Percentiles rank a stretch among this genome's conserved stretches.
Evolutionary conservation across 2,888 invertebrate genomes (phyloP).

Genomic region (Apotomis betuletana): DNA sequence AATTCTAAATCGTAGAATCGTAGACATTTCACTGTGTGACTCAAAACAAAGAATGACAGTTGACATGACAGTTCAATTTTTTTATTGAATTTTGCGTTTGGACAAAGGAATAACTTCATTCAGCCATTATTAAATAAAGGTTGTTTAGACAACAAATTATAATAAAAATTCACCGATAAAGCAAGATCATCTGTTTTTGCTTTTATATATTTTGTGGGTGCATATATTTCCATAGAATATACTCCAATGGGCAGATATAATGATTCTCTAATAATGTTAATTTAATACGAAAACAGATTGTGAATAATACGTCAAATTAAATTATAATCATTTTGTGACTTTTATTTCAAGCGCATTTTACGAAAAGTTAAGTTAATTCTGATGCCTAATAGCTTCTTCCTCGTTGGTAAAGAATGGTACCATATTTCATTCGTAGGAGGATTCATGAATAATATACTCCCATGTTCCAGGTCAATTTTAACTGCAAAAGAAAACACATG

Average conservation of each 20-base stretch:
- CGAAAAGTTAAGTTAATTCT: constrained; percentile 88
- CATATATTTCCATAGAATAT: no score
- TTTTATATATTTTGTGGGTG: no score
- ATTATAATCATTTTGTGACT: constrained; percentile 7
- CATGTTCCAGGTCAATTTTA: constrained; percentile 85
- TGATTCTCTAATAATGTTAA: no score
- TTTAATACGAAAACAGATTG: background rate
- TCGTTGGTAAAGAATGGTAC: constrained; percentile 87
- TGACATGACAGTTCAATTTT: constrained; percentile 44
- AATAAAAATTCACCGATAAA: no score
- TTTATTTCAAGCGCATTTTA: constrained; percentile 63
- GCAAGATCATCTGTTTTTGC: no score
- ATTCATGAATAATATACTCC: constrained; percentile 87
- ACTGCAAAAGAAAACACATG: constrained; percentile 65
- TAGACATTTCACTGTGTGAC: constrained; percentile 3
- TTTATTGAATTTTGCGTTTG: constrained; percentile 32
- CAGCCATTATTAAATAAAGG: constrained; percentile 14
- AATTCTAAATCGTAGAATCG: constrained; percentile 3
- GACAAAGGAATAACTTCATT: constrained; percentile 23
- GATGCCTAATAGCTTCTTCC: constrained; percentile 80
- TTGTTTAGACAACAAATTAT: background rate
- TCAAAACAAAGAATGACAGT: constrained; percentile 39
- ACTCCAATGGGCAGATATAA: no score
- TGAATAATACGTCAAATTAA: background rate
- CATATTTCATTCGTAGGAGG: constrained; percentile 87